Evolutionary conservation across 2,888 invertebrate genomes (phyloP), one percentile per base, ranked within the genome.

Genomic region (Linhomoeus sp.): DNA sequence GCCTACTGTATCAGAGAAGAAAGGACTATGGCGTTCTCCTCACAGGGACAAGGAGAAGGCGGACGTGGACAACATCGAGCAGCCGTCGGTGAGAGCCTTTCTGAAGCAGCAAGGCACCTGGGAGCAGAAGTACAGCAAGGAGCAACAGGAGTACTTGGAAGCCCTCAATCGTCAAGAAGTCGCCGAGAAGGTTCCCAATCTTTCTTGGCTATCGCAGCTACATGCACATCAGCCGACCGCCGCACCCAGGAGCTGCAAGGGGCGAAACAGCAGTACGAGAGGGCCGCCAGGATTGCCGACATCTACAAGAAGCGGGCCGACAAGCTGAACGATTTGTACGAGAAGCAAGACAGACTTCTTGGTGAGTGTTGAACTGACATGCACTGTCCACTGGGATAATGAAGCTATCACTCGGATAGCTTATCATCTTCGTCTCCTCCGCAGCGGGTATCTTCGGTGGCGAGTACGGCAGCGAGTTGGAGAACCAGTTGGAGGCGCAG

Each of bases 381-480:
- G 12, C 33, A 33, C 33, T 33, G 9, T 33, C 15, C 12, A 33
- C 12, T 33, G 33, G 15, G 12, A 12, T 9, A 33, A 33, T 33
- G 33, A 33, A 15, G 33, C 15, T 33, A 12, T 33, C 33, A 33
- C 33, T 12, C 12, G 43, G 24, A 43, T 39, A 46, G 37, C 26
- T 41, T 17, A 26, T 36, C 43, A 33, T 33, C 15, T 15, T 33
- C 33, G 33, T 12, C 9, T 33, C 33, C 12, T 51, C 45, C 54
- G 17, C 54, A 70, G 71, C 63, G 46, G 57, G 58, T 22, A 67
- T 73, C 20, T 73, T 73, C 54, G 69, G 69, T 23, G 71, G 72
- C 0, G 64, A 66, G 33, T 73, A 73, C 54, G 73, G 72, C 1
- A 71, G 71, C 49, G 67, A 67, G 17, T 52, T 61, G 43, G 73